Base-by-base conservation (phyloP, 2,888 invertebrate species). In the Drosophila recens region DNA sequence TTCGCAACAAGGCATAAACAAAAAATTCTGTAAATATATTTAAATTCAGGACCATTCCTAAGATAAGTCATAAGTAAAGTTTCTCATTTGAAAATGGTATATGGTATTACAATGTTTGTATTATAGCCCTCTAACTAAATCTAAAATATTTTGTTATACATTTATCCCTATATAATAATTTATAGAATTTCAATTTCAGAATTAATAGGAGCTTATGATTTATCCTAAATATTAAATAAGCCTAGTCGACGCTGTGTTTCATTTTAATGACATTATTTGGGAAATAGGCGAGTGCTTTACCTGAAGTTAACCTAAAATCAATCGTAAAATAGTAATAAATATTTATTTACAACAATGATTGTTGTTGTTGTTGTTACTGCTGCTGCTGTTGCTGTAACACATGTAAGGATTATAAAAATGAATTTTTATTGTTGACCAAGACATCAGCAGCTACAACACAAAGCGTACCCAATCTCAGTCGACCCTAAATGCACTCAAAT, bases 241-340 rank as follows among this genome's bases (percentile, higher is more conserved):
- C 20, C 17, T 17, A 10, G 10, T 66, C 15, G 42, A 33, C 56
- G 27, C 27, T n/a, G 17, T 15, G 34, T 11, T 38, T 34, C 20
- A 62, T 45, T 53, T 61, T 67, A 75, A 88, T 77, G 72, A 43
- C 67, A 83, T 89, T 76, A 81, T 83, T 83, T 76, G 61, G 51
- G 45, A 75, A 80, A 76, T 65, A 62, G 69, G 67, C 75, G 6
- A 10, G 30, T n/a, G 33, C 48, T 67, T 59, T 66, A 66, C 53
- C 64, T 64, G 57, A 63, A 63, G 43, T 65, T 63, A 52, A 85
- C 70, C 82, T 75, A 73, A 84, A 87, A 75, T 83, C 84, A 87
- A 87, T 82, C 89, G 82, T 87, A 87, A 86, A 84, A 88, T 84
- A 76, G 75, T 80, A 84, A 87, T 87, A 87, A 87, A 87, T 88